Evolutionary conservation across 2,797 vertebrate genomes (phyloP).

Genomic region (Notolabrus celidotus): DNA sequence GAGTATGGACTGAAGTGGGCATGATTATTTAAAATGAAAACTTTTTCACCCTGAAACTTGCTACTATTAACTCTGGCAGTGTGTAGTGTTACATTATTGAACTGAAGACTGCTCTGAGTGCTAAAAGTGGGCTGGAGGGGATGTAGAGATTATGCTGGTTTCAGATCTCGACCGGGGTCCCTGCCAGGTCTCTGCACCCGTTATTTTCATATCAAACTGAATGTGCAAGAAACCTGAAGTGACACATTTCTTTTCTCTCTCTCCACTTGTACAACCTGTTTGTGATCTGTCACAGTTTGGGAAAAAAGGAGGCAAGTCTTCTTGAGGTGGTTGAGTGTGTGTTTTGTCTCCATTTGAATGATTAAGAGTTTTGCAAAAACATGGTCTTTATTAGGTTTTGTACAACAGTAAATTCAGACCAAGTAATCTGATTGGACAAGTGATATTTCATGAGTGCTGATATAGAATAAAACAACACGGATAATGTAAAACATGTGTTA

Average conservation of each 20-base stretch:
- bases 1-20: conserved; percentile 51
- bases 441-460: background rate
- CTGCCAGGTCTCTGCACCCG: conserved; percentile 33
- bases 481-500: background rate
- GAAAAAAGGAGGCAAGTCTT: conserved; percentile 1
- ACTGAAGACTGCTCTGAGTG: conserved; percentile 52
- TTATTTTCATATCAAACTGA: conserved; percentile 63
- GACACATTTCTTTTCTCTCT: conserved; percentile 39
- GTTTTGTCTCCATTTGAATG: conserved; percentile 30
- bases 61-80: conserved; percentile 65
- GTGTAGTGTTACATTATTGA: conserved; percentile 78
- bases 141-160: conserved; percentile 63
- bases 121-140: conserved; percentile 65
- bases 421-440: background rate
- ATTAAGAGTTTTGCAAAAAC: conserved; percentile 11
- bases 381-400: background rate
- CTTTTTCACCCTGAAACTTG: conserved; percentile 64
- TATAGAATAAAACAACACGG: background rate
- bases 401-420: background rate
- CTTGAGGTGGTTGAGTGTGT: conserved; percentile 28
- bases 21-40: conserved; percentile 76
- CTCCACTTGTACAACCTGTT: conserved; percentile 32
- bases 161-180: conserved; percentile 48
- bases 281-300: conserved; percentile 19
- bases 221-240: conserved; percentile 44